A percentile compares a stretch with the other conserved stretches of the same genome.
These are phyloP conservation scores for Meloidogyne chitwoodi DNA, from an alignment of 1,140 invertebrate species.

Conservation along the genomic window DNA sequence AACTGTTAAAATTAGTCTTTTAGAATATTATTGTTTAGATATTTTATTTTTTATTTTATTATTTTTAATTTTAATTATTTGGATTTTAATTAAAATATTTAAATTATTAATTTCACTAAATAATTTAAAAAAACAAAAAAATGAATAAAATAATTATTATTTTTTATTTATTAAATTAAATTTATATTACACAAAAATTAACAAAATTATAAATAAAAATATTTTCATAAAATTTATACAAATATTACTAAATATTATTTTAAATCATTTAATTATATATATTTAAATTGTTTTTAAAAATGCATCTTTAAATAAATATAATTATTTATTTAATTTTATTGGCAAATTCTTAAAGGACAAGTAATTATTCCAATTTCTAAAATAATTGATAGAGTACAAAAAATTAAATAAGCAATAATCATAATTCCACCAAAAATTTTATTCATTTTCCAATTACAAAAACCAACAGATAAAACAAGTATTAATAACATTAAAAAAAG, in stretches of 20 bases:
- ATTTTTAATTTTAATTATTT: conserved; percentile 4
- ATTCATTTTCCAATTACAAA: conserved; percentile 94
- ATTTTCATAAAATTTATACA: too few relatives aligned
- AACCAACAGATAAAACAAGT: conserved; percentile 87
- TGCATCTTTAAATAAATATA: too few relatives aligned
- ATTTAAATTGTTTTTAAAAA: too few relatives aligned
- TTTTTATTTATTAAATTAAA: too few relatives aligned
- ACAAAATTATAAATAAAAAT: too few relatives aligned
- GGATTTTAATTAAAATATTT: background rate
- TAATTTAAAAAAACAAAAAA: background rate
- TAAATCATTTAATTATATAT: too few relatives aligned
- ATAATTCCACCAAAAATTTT: conserved; percentile 85
- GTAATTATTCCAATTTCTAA: conserved; percentile 80
- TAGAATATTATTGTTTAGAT: conserved; percentile 30
- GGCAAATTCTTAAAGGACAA: conserved; percentile 67
- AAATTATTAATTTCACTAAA: background rate
- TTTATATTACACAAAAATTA: too few relatives aligned
- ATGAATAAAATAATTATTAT: background rate
- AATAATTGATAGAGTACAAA: conserved; percentile 83
- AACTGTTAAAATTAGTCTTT: conserved; percentile 16
- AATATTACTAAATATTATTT: too few relatives aligned
- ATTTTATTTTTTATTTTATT: conserved; percentile 24
- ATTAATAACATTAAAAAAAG: conserved; percentile 90
- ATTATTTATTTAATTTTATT: too few relatives aligned
- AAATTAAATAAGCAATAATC: conserved; percentile 85